Percentiles rank a stretch among this genome's conserved stretches.
Evolutionary conservation across 1,140 invertebrate genomes (phyloP).

Genomic region (Trichoplusia ni): DNA sequence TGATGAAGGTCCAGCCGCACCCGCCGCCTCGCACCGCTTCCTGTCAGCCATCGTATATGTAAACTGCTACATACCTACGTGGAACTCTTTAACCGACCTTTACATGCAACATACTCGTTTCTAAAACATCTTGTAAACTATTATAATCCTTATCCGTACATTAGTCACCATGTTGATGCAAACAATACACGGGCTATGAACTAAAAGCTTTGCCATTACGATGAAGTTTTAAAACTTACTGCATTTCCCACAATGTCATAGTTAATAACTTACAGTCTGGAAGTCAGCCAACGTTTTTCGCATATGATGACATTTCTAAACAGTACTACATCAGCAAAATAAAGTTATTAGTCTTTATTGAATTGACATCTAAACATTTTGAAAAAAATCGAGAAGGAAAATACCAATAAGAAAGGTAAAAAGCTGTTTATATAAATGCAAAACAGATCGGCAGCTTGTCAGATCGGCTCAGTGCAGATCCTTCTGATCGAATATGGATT

Average conservation of each 20-base stretch:
- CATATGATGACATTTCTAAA: conserved; percentile 15
- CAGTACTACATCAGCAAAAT: not conserved
- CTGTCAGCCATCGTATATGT: conserved; percentile 36
- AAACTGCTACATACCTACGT: conserved; percentile 4
- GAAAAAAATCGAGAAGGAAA: conserved; percentile 10
- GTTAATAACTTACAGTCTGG: conserved; percentile 6
- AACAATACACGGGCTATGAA: not conserved
- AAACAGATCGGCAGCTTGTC: conserved; percentile 80
- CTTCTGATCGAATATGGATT: conserved; percentile 80
- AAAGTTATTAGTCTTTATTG: not conserved
- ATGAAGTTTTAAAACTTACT: conserved; percentile 18
- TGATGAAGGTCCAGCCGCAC: conserved; percentile 70
- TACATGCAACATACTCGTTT: not conserved
- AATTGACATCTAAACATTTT: not conserved
- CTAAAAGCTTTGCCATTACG: not conserved
- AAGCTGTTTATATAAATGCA: conserved; percentile 81
- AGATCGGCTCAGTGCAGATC: conserved; percentile 75
- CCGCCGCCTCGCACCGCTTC: conserved; percentile 36
- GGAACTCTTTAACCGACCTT: not conserved
- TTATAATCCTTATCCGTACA: not conserved
- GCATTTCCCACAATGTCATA: conserved; percentile 18
- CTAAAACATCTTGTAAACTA: not conserved
- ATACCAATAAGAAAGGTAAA: conserved; percentile 68
- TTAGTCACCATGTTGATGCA: not conserved
- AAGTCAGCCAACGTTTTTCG: conserved; percentile 12